phyloP scores from a whole-genome alignment of 2,888 invertebrate species.

The Drosophila formosana region DNA sequence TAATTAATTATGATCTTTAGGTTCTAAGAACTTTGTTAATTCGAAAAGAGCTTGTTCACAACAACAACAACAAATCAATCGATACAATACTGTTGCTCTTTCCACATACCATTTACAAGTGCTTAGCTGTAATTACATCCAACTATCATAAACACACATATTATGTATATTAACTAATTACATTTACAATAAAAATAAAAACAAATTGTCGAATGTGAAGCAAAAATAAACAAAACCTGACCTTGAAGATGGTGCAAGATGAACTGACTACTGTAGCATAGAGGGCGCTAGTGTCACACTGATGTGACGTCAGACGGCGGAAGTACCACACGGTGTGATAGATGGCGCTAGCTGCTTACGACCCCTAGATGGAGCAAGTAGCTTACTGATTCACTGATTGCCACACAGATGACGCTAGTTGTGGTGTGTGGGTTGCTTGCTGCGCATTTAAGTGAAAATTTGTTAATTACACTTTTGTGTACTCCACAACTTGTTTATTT shows the following conservation, averaged over 20 bases:
- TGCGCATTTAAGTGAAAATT: slow-evolving; percentile 2
- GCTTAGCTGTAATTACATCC: slow-evolving; percentile 13
- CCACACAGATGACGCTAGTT: slow-evolving; percentile 5
- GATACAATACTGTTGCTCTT: slow-evolving; percentile 16
- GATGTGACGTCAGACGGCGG: too few species aligned
- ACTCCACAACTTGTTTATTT: slow-evolving; percentile 1
- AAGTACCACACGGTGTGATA: neutral
- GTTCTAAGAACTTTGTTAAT: slow-evolving; percentile 25
- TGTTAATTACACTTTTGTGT: neutral
- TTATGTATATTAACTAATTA: slow-evolving; percentile 26
- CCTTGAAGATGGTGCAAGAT: neutral
- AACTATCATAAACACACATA: slow-evolving; percentile 4
- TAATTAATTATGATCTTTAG: slow-evolving; percentile 12
- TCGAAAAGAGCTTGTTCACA: slow-evolving; percentile 15
- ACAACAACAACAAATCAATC: neutral
- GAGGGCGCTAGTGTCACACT: neutral
- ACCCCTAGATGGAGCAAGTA: neutral
- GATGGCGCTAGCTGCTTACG: neutral
- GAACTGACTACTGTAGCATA: neutral
- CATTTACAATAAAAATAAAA: slow-evolving; percentile 22
- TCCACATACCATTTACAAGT: slow-evolving; percentile 11
- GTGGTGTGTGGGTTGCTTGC: neutral
- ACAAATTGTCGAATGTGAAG: slow-evolving; percentile 13
- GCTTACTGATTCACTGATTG: neutral
- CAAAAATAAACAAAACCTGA: neutral